Evolutionary conservation across 2,113 vertebrate species (phyloP), one percentile per base, ranked within the genome.

Genomic region (Phrynosoma blainvillii): DNA sequence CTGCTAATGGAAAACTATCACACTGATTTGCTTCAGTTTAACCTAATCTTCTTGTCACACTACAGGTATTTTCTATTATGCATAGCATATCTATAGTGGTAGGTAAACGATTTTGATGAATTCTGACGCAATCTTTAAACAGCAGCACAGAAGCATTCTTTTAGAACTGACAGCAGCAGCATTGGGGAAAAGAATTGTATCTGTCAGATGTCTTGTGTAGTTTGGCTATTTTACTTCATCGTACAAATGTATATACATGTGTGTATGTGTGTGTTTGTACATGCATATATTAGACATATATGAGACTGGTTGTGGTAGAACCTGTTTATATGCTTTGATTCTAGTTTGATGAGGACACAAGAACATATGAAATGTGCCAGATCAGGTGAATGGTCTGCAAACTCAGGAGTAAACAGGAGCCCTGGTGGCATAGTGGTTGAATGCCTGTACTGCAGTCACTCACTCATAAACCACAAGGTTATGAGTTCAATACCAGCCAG

Each of bases 21-120:
- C 73, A 84, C 87, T 90, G 89, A 95, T 94, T 95, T 95, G 92
- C 89, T 94, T 93, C 90, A 91, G 89, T 94, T 95, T 96, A 95
- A 95, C 94, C 94, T 95, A 89, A 95, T 94, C 93, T 93, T 92
- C 92, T 92, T 94, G 92, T 93, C 93, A 93, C 94, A 89, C 42
- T 88, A 65, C 75, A 93, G 85, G 89, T 93, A 94, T 94, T 93
- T 95, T 92, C 90, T 88, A 93, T 92, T 93, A 90, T 80, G 89
- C 78, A 82, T 84, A 92, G 88, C 84, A 94, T 92, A 94, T 94
- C 88, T 73, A 93, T 87, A 75, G n/a, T 94, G 95, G 93, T 93
- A 94, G 87, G 91, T 90, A 95, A 94, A 90, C 87, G 68, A 93
- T 94, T 93, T 92, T 93, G 87, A 95, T 93, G 90, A 92, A 90